Conservation (phyloP, 2,113 vertebrate genomes). For the Otus sunia region DNA sequence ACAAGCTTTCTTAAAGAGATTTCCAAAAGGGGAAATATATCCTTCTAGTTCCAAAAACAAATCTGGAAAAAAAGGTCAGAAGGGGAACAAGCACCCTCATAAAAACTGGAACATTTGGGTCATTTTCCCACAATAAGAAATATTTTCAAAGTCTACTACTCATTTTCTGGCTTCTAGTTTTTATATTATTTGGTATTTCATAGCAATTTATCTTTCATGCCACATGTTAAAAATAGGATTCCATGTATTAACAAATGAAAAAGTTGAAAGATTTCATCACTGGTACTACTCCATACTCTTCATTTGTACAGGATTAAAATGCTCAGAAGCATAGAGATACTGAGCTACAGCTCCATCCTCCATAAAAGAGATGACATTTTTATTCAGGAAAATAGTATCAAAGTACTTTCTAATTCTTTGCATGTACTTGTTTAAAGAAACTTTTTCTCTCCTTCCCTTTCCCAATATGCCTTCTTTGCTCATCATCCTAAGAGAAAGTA, state of each 20-base stretch:
- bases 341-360: not conserved
- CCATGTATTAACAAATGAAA: slow-evolving; percentile 4
- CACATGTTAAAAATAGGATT: not conserved
- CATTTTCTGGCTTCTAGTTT: slow-evolving; percentile 17
- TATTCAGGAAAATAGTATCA: slow-evolving; percentile 11
- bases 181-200: slow-evolving; percentile 27
- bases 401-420: slow-evolving; percentile 32
- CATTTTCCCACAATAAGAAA: slow-evolving; percentile 6
- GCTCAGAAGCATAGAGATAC: not conserved
- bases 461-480: not conserved
- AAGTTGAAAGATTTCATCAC: not conserved
- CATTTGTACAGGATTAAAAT: not conserved
- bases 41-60: slow-evolving; percentile 38
- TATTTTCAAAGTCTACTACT: slow-evolving; percentile 34
- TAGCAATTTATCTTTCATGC: slow-evolving; percentile 9
- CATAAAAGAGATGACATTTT: slow-evolving; percentile 4
- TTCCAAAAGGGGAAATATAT: slow-evolving; percentile 32
- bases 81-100: not conserved
- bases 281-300: not conserved
- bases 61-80: slow-evolving; percentile 53
- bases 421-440: slow-evolving; percentile 28
- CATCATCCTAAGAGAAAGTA: not conserved
- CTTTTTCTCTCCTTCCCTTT: not conserved
- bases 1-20: slow-evolving; percentile 11
- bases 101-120: slow-evolving; percentile 37